Evolutionary conservation across 2,113 vertebrate genomes (phyloP), one percentile per base, ranked within the genome.

Genomic region (Cavia porcellus): DNA sequence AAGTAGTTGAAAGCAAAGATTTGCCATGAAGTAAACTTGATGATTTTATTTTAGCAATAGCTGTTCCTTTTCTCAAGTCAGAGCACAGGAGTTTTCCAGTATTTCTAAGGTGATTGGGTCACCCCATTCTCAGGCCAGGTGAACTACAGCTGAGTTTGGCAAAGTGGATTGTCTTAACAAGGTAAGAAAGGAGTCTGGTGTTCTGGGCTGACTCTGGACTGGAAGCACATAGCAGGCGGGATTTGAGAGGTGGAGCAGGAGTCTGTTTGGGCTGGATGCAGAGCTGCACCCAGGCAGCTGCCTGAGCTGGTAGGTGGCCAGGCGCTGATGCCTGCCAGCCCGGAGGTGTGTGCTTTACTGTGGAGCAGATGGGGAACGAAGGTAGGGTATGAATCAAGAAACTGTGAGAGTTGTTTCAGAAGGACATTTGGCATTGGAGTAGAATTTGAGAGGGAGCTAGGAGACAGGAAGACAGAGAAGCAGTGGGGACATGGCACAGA

Each of bases 181-280:
- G 14, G 22, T 45, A n/a, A 77, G 38, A 32, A 24, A 17, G 45
- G 24, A 10, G 6, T 7, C 32, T 42, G 8, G 5, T 64, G 13
- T 7, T 55, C 25, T 47, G 64, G n/a, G 17, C 22, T 55, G 32
- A 79, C 17, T 70, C 15, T 70, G 35, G 68, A 8, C 68, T n/a
- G 7, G 38, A n/a, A 35, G 17, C 17, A 38, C 35, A n/a, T 3
- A n/a, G 25, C 15, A 38, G 38, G 38, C 11, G n/a, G 25, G 7
- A 11, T 35, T 38, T 0, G 0, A 3, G 17, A 25, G 57, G 30
- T 12, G 3, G 1, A 47, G 35, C 35, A 12, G 15, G 12, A 24
- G 59, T 70, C 4, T 2, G 2, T 9, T 8, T 4, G 42, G 19
- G 24, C 13, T 6, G 28, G 12, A 32, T 4, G 9, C 11, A 42